A percentile compares a stretch with the other conserved stretches of the same genome.
These are phyloP conservation scores for Aurelia sp. DNA, from an alignment of 30 jellyfish, hydroid and myxozoan genomes.

Conservation along the genomic window DNA sequence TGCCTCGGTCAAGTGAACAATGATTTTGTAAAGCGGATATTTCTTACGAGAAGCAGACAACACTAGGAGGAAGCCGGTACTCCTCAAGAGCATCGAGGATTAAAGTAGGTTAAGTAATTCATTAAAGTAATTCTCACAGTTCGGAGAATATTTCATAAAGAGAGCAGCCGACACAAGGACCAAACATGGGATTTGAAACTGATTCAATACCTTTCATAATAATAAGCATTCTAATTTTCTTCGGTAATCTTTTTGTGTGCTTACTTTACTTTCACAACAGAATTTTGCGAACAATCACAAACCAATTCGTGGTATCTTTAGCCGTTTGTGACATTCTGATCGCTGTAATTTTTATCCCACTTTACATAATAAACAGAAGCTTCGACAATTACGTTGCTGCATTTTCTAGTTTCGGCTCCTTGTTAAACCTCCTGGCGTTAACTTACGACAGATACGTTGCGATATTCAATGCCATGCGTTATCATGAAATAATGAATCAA, in stretches of 20 bases:
- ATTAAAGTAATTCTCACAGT: too few species aligned
- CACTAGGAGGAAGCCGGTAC: too few species aligned
- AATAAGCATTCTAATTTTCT: conserved; percentile 44
- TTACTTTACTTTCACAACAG: conserved; percentile 25
- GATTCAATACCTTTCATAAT: conserved; percentile 48
- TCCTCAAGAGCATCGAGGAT: too few species aligned
- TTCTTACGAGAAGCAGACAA: too few species aligned
- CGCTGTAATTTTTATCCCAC: conserved; percentile 62
- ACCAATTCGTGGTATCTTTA: conserved; percentile 55
- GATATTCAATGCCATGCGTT: conserved; percentile 58
- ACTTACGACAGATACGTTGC: conserved; percentile 78
- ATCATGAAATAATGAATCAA: conserved; percentile 42
- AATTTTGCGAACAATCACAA: conserved; percentile 49
- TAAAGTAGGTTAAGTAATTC: too few species aligned
- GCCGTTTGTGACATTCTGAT: conserved; percentile 67
- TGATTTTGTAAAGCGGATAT: too few species aligned
- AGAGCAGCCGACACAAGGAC: too few species aligned
- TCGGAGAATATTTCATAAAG: too few species aligned
- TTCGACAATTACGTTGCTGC: conserved; percentile 56
- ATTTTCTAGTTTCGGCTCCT: conserved; percentile 56
- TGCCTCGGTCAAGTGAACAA: too few species aligned
- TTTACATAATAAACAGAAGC: conserved; percentile 33
- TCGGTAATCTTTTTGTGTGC: conserved; percentile 53
- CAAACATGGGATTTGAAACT: conserved; percentile 5
- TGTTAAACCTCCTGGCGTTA: conserved; percentile 67